Base-by-base conservation (phyloP, 2,888 invertebrate species). In the Drosophila paramelanica region DNA sequence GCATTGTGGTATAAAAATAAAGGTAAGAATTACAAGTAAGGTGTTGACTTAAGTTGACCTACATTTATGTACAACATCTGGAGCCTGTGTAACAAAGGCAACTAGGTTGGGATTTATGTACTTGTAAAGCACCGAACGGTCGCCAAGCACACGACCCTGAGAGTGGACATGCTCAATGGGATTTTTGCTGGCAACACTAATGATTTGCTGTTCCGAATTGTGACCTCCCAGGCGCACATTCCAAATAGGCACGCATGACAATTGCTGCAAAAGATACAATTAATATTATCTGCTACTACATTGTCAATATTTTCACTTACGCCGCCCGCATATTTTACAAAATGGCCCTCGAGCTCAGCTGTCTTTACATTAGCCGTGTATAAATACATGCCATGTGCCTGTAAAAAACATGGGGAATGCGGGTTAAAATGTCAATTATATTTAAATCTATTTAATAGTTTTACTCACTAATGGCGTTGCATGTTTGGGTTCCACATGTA, bases 81-180 rank as follows among this genome's bases (percentile, higher is more conserved):
- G 94, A 33, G 96, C 95, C 89, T 97, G 94, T 0, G 97, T 96
- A 27, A 97, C 94, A 71, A 98, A 94, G 13, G 97, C 97, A 71
- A 98, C 95, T 76, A 99, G 94, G 93, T 99, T 99, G 31, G 99
- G 99, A 94, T 99, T 99, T 80, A 97, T 95, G 92, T 99, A 99
- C 93, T 99, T 99, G 93, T 99, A 99, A 39, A 99, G 95, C 57
- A 99, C 99, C 82, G 97, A 97, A 72, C 99, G 95, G 93, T 99
- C 99, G 38, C 96, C 96, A 77, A 99, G 93, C 52, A 99, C 99
- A 77, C 98, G 95, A 25, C 99, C 99, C 91, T 98, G 98, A 0
- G 98, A 98, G 92, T 99, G 98, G 14, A 98, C 97, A 67, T 95
- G 94, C 93, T 97, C 97, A 76, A 93, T 93, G 8, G 94, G 92